phyloP scores from a whole-genome alignment of 1,140 invertebrate species.

The Conus ventricosus region DNA sequence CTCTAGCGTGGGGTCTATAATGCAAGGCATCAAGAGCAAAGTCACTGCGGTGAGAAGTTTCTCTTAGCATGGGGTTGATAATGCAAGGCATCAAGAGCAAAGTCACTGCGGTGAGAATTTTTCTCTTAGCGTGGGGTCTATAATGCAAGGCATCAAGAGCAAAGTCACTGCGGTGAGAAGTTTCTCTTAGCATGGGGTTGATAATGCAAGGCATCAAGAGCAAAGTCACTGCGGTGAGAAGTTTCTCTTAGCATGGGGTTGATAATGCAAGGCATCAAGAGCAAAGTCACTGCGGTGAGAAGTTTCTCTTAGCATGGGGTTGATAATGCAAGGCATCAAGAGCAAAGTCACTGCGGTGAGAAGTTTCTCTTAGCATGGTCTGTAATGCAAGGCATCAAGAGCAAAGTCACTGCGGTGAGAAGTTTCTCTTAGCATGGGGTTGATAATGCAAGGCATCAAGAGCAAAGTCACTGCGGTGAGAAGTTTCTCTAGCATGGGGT shows the following conservation, averaged over 20 bases:
- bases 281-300: conserved; percentile 82
- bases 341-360: conserved; percentile 83
- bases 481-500: conserved; percentile 28
- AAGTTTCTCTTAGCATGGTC: conserved; percentile 27
- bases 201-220: conserved; percentile 84
- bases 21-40: conserved; percentile 84
- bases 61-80: too few species aligned
- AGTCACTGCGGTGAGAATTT: conserved; percentile 79
- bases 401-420: conserved; percentile 82
- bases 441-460: conserved; percentile 84
- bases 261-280: conserved; percentile 81
- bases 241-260: neutral
- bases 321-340: conserved; percentile 84
- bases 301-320: too few species aligned
- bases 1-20: too few species aligned
- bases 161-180: conserved; percentile 83
- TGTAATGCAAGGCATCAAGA: conserved; percentile 81
- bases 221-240: conserved; percentile 82
- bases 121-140: neutral
- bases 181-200: too few species aligned
- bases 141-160: conserved; percentile 81
- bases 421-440: too few species aligned
- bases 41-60: conserved; percentile 82
- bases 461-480: conserved; percentile 83
- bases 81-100: conserved; percentile 85